phyloP scores from a whole-genome alignment of 2,888 invertebrate genomes.

The Ceriagrion tenellum region DNA sequence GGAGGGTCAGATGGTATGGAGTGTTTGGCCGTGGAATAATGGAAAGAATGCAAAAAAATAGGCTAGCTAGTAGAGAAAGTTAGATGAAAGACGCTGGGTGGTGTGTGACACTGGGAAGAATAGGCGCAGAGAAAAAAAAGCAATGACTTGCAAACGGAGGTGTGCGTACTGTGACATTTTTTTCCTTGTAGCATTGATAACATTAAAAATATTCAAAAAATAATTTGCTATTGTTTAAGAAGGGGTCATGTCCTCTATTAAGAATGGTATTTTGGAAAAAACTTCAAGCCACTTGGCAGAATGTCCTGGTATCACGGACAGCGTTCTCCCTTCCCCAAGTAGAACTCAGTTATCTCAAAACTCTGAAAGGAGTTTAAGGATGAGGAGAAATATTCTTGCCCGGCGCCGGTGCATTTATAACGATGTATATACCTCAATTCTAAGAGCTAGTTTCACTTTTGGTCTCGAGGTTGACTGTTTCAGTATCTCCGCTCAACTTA shows the following conservation, averaged over 20 bases:
- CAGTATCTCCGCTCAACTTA: too few species aligned
- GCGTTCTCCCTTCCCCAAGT: not conserved
- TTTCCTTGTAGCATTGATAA: not conserved
- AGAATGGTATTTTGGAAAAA: not conserved
- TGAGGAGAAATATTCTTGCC: too few species aligned
- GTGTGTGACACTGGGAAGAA: not conserved
- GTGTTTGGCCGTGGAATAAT: not conserved
- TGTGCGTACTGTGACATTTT: too few species aligned
- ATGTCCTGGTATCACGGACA: not conserved
- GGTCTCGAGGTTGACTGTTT: too few species aligned
- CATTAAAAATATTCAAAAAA: not conserved
- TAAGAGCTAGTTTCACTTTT: too few species aligned
- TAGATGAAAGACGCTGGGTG: not conserved
- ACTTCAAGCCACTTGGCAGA: not conserved
- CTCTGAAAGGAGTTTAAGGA: too few species aligned
- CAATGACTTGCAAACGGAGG: not conserved
- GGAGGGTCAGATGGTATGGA: not conserved
- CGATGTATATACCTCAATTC: too few species aligned
- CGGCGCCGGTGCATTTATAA: too few species aligned
- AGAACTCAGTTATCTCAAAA: too few species aligned
- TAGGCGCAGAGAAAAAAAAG: not conserved
- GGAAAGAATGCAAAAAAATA: not conserved
- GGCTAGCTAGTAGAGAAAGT: not conserved
- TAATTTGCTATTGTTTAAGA: not conserved
- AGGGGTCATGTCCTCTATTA: not conserved